Base-by-base conservation (phyloP, 2,888 invertebrate species). In the Dasypolia templi region DNA sequence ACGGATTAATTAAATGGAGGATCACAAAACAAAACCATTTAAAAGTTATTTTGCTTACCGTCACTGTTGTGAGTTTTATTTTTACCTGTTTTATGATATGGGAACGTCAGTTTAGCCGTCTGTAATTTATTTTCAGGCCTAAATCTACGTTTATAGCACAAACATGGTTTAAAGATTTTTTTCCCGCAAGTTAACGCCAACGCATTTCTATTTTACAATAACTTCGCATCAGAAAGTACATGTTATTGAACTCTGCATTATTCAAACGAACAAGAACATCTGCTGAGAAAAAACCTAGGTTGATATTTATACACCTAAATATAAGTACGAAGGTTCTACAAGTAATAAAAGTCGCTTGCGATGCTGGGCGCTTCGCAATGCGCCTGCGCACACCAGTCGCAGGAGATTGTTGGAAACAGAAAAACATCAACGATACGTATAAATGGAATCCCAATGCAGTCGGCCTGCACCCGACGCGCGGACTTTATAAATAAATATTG, bases 351-450 rank as follows among this genome's bases (percentile, higher is more conserved):
- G 81, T 66, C 59, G 77, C 79, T 79, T 74, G 73, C 62, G 84
- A 86, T 70, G 77, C 72, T 75, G 72, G n/a, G 77, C 64, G 62
- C 77, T 71, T 76, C 75, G 86, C 85, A 84, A 85, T 81, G 85
- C 78, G 66, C 77, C 62, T 69, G 77, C 70, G 68, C 72, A 80
- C 81, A 73, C 82, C 80, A 82, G 80, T 86, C 79, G 77, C 82
- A 72, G 83, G 78, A 80, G 82, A 63, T 90, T 79, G 88, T 89
- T 88, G 87, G 89, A 87, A 90, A 92, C 93, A 94, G 93, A 93
- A 93, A 94, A 94, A 93, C 92, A 90, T 89, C 90, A 86, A 81
- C 69, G 72, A 79, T 72, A 79, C 66, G 66, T 75, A 63, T 74
- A 67, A 82, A 76, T 83, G 83, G 83, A 80, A 82, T 80, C 80